Percentiles rank a stretch among this genome's conserved stretches.
These are phyloP conservation scores for Stenopsyche tienmushanensis DNA, from an alignment of 1,140 invertebrate species.

Conservation along the genomic window DNA sequence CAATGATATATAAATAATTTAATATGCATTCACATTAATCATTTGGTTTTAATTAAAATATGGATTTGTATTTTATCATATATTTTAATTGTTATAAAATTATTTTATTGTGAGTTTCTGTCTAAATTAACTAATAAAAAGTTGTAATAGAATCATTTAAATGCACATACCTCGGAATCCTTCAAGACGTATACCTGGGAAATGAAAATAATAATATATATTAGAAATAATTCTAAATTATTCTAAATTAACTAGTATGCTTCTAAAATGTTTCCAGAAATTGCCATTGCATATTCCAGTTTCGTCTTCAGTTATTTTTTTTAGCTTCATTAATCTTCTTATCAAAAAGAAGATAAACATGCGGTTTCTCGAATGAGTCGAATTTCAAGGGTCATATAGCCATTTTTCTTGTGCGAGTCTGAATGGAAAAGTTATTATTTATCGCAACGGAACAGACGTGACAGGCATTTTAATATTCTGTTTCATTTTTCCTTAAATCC, in stretches of 20 bases:
- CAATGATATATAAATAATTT: background rate
- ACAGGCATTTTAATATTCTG: conserved; percentile 24
- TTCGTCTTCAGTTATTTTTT: background rate
- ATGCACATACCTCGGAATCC: conserved; percentile 34
- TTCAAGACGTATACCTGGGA: conserved; percentile 36
- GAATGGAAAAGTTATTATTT: conserved; percentile 26
- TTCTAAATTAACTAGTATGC: background rate
- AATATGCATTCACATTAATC: background rate
- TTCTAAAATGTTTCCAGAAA: background rate
- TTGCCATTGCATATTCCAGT: background rate
- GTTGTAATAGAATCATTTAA: too few species aligned
- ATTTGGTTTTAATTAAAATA: background rate
- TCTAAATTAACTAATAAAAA: too few species aligned
- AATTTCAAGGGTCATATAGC: background rate
- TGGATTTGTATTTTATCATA: too few species aligned
- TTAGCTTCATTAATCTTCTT: background rate
- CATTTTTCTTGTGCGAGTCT: conserved; percentile 6
- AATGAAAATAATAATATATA: conserved; percentile 22
- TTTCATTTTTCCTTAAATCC: conserved; percentile 20
- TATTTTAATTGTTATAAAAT: too few species aligned
- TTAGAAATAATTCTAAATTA: background rate
- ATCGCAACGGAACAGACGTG: conserved; percentile 19
- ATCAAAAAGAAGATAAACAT: background rate
- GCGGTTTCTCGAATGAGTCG: background rate
- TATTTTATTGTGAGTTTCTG: too few species aligned